A percentile compares a stretch with the other conserved stretches of the same genome.
These are phyloP conservation scores for Diarsia rubi DNA, from an alignment of 2,888 invertebrate species.

Conservation along the genomic window DNA sequence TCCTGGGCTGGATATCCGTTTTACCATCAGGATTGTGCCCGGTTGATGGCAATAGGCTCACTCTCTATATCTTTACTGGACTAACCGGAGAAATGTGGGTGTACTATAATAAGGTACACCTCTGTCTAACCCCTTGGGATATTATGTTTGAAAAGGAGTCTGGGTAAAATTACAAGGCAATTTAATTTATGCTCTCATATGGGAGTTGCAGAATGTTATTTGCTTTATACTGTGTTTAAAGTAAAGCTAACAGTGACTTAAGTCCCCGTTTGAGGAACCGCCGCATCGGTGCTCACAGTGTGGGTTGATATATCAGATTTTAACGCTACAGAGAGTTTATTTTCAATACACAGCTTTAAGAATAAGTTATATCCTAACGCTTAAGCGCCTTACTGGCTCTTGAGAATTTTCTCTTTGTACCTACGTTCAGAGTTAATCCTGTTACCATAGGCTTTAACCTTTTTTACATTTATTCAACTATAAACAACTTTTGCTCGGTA, in stretches of 20 bases:
- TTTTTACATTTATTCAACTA: constrained; percentile 35
- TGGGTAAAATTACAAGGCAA: background rate
- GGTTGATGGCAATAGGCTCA: too few relatives aligned
- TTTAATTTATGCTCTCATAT: background rate
- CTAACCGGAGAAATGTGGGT: too few relatives aligned
- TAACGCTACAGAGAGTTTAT: background rate
- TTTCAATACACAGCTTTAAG: constrained; percentile 17
- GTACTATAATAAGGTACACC: too few relatives aligned
- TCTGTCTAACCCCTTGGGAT: too few relatives aligned
- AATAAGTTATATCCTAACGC: constrained; percentile 20
- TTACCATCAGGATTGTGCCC: too few relatives aligned
- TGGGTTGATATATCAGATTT: background rate
- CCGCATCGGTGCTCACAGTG: constrained; percentile 6
- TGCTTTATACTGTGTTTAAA: background rate
- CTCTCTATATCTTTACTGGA: too few relatives aligned
- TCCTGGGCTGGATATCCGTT: too few relatives aligned
- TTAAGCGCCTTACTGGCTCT: constrained; percentile 36
- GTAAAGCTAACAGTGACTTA: background rate
- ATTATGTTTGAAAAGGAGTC: background rate
- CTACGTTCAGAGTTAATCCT: constrained; percentile 33
- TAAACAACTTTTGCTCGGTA: constrained; percentile 12
- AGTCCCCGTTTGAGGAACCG: background rate
- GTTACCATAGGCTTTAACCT: constrained; percentile 3
- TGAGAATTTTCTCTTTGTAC: constrained; percentile 28
- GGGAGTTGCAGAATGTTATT: constrained; percentile 1